Conservation (phyloP, 2,888 invertebrate species). For the Eupithecia insigniata region DNA sequence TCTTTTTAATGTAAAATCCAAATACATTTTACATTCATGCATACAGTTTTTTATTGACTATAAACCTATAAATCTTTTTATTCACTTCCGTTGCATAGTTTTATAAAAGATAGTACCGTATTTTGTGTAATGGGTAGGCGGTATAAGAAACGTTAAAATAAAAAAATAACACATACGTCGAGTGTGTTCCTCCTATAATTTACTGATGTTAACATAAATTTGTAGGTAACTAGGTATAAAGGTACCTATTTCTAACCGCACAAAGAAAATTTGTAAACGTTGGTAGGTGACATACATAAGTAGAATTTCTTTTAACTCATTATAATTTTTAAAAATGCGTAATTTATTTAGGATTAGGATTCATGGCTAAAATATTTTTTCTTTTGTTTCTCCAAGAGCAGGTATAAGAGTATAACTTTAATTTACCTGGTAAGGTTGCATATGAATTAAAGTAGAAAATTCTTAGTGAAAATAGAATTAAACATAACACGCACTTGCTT, state of each 20-base stretch:
- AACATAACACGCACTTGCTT: constrained; percentile 16
- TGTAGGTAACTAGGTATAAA: too few species aligned
- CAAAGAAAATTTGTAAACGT: too few species aligned
- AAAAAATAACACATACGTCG: neutral
- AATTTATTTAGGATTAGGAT: too few species aligned
- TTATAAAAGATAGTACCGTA: constrained; percentile 16
- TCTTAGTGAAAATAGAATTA: neutral
- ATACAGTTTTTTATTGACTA: constrained; percentile 34
- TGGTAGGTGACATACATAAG: too few species aligned
- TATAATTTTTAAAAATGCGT: too few species aligned
- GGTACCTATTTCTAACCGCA: too few species aligned
- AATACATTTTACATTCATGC: constrained; percentile 36
- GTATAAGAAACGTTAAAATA: neutral
- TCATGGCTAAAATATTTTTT: too few species aligned
- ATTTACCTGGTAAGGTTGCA: neutral
- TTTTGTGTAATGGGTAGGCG: constrained; percentile 1
- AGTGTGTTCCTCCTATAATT: neutral
- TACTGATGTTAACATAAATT: too few species aligned
- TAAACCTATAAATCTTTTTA: constrained; percentile 35
- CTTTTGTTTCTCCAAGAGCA: too few species aligned
- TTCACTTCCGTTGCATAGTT: constrained; percentile 38
- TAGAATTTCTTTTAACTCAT: too few species aligned
- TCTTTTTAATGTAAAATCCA: constrained; percentile 33
- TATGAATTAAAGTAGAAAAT: neutral
- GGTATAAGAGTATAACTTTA: neutral